Conservation (phyloP, 2,888 invertebrate species). For the Panopea generosa region DNA sequence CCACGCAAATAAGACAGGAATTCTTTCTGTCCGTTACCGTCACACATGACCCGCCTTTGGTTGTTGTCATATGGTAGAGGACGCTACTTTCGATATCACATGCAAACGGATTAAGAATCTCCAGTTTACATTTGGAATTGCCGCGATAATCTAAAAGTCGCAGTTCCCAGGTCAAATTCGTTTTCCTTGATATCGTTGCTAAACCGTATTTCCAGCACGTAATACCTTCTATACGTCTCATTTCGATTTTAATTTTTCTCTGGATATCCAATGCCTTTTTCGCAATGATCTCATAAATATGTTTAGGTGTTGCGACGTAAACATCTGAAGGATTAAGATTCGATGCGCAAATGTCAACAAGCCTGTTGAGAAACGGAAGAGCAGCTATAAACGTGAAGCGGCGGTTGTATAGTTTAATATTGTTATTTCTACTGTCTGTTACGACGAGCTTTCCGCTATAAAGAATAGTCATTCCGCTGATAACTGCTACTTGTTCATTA, state of each 20-base stretch:
- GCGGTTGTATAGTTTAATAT: slow-evolving; percentile 41
- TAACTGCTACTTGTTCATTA: slow-evolving; percentile 32
- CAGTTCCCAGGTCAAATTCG: slow-evolving; percentile 47
- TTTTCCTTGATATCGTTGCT: slow-evolving; percentile 37
- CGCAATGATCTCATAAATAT: slow-evolving; percentile 43
- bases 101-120: slow-evolving; percentile 47
- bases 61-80: slow-evolving; percentile 35
- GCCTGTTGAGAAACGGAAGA: slow-evolving; percentile 40
- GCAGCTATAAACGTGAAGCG: slow-evolving; percentile 36
- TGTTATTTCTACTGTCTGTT: slow-evolving; percentile 44
- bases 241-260: slow-evolving; percentile 46
- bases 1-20: slow-evolving; percentile 44
- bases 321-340: slow-evolving; percentile 48
- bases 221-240: slow-evolving; percentile 56
- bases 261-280: slow-evolving; percentile 32
- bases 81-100: slow-evolving; percentile 31
- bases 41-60: slow-evolving; percentile 37
- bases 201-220: slow-evolving; percentile 49
- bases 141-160: slow-evolving; percentile 50
- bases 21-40: slow-evolving; percentile 45
- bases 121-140: slow-evolving; percentile 47
- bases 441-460: slow-evolving; percentile 32
- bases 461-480: slow-evolving; percentile 31
- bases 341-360: slow-evolving; percentile 39
- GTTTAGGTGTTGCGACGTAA: slow-evolving; percentile 43